Evolutionary conservation across 2,888 invertebrate genomes (phyloP).

Genomic region (Clunio marinus): DNA sequence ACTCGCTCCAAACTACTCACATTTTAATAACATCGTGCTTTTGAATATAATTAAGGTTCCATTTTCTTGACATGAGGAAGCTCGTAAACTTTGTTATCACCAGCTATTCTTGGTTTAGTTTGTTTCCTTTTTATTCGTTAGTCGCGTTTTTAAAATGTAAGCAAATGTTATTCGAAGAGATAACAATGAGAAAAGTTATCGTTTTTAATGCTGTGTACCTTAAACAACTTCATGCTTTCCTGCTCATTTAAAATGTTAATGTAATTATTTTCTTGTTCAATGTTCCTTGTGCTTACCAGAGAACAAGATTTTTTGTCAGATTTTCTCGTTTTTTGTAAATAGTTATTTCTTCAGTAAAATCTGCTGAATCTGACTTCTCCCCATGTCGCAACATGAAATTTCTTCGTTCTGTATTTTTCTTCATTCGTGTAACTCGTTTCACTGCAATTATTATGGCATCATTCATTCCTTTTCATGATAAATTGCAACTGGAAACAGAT

Average conservation of each 20-base stretch:
- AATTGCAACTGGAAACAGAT: neutral
- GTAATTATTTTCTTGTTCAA: slow-evolving; percentile 1
- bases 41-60: no score
- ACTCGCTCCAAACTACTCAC: no score
- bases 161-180: neutral
- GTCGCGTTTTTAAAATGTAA: neutral
- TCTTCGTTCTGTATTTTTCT: no score
- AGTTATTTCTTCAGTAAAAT: neutral
- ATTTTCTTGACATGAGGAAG: no score
- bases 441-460: neutral
- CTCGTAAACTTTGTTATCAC: no score
- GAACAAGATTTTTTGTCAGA: neutral
- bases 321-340: neutral
- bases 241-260: slow-evolving; percentile 16
- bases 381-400: no score
- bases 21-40: no score
- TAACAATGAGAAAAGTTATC: slow-evolving; percentile 5
- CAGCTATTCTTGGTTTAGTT: no score
- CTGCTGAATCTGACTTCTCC: no score
- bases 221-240: neutral
- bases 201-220: neutral
- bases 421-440: neutral
- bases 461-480: neutral
- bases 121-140: neutral
- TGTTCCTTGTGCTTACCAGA: neutral